These are phyloP conservation scores for Carposina sasakii DNA, from an alignment of 1,140 invertebrate genomes.

Conservation along the genomic window DNA sequence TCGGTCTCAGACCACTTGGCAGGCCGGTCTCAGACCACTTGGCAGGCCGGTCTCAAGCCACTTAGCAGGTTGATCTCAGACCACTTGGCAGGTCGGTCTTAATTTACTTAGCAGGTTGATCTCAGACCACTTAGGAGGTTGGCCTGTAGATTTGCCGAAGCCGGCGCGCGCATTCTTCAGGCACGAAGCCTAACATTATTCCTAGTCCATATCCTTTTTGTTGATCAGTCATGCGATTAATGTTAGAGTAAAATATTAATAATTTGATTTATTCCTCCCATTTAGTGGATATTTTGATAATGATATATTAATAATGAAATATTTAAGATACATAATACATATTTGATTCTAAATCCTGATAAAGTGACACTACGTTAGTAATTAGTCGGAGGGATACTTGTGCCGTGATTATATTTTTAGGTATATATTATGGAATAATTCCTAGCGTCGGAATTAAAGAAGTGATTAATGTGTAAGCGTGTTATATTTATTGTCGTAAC, in stretches of 20 bases:
- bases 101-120: constrained; percentile 16
- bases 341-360: constrained; percentile 73
- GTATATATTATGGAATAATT: constrained; percentile 73
- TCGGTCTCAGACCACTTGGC: too few relatives aligned
- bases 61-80: constrained; percentile 14
- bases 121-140: neutral
- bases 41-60: too few relatives aligned
- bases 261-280: constrained; percentile 73
- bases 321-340: constrained; percentile 73
- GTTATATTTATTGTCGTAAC: constrained; percentile 73
- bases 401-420: constrained; percentile 73
- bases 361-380: constrained; percentile 72
- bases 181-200: constrained; percentile 68
- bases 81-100: neutral
- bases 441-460: constrained; percentile 72
- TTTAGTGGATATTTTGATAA: constrained; percentile 74
- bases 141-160: constrained; percentile 4
- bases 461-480: constrained; percentile 72
- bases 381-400: constrained; percentile 73
- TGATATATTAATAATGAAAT: constrained; percentile 73
- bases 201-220: constrained; percentile 72
- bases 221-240: constrained; percentile 72
- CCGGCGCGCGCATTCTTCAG: constrained; percentile 33
- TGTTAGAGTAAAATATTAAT: constrained; percentile 70
- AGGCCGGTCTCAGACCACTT: constrained; percentile 3